Conservation (phyloP, 2,888 invertebrate genomes). For the Cryptosula pallasiana region DNA sequence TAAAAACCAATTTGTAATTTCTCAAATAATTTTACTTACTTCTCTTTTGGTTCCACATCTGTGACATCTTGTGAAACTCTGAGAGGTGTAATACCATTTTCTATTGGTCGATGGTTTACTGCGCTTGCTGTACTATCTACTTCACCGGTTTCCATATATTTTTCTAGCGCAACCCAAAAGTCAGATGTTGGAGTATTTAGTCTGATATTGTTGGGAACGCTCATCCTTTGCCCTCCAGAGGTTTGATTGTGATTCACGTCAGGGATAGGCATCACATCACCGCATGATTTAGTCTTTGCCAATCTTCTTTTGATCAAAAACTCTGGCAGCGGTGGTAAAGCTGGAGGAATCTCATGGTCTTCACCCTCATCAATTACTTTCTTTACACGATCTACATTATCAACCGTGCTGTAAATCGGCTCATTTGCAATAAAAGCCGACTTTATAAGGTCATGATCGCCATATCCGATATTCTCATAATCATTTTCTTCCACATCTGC, state of each 20-base stretch:
- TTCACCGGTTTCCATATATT: conserved; percentile 7
- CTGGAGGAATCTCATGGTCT: neutral
- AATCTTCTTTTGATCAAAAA: neutral
- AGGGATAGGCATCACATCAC: neutral
- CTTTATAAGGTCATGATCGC: neutral
- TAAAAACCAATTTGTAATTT: too few species aligned
- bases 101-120: neutral
- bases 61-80: too few species aligned
- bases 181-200: neutral
- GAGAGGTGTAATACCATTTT: too few species aligned
- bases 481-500: conserved; percentile 14
- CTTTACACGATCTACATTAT: neutral
- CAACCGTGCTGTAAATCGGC: too few species aligned
- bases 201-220: neutral
- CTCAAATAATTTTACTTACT: too few species aligned
- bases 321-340: conserved; percentile 9
- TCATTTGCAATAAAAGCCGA: too few species aligned
- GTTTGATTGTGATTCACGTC: neutral
- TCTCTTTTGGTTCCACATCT: too few species aligned
- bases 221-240: neutral
- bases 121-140: neutral
- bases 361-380: neutral
- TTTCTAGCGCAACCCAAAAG: neutral
- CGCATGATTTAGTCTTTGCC: neutral
- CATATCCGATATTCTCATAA: neutral